Conservation (phyloP, 2,113 vertebrate species). For the Mola mola region DNA sequence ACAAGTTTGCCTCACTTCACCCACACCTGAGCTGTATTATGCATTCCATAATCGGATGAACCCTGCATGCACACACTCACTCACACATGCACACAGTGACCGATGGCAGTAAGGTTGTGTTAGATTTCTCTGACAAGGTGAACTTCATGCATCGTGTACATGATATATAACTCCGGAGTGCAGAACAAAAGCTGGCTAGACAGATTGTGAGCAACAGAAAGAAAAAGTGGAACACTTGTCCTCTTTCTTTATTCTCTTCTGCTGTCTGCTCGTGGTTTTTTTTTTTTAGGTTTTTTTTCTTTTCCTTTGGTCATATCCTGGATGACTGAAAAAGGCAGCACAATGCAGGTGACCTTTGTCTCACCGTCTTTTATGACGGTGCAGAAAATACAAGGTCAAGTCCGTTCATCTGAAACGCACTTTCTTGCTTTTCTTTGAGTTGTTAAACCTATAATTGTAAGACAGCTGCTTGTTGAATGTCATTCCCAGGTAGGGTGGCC, state of each 20-base stretch:
- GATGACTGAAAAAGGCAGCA: constrained; percentile 50
- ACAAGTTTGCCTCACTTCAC: constrained; percentile 70
- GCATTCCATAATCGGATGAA: constrained; percentile 64
- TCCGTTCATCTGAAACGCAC: constrained; percentile 58
- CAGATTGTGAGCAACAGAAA: constrained; percentile 38
- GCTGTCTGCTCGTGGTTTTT: constrained; percentile 18
- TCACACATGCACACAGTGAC: constrained; percentile 34
- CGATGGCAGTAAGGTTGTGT: constrained; percentile 61
- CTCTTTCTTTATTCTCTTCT: constrained; percentile 35
- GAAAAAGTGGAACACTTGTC: constrained; percentile 30
- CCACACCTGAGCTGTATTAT: constrained; percentile 71
- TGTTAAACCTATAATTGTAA: too few relatives aligned
- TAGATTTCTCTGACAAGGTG: constrained; percentile 76
- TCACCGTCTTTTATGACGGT: constrained; percentile 43
- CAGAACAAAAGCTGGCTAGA: constrained; percentile 65
- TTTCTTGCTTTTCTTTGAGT: background rate
- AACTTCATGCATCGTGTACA: constrained; percentile 80
- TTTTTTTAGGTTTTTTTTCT: constrained; percentile 21
- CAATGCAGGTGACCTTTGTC: constrained; percentile 57
- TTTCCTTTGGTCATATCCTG: constrained; percentile 29
- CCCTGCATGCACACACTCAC: constrained; percentile 24
- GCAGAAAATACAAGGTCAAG: constrained; percentile 48
- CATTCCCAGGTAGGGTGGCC: too few relatives aligned
- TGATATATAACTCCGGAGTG: constrained; percentile 72
- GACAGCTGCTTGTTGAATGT: too few relatives aligned